phyloP scores from a whole-genome alignment of 2,888 invertebrate species.

The Phasia obesa region DNA sequence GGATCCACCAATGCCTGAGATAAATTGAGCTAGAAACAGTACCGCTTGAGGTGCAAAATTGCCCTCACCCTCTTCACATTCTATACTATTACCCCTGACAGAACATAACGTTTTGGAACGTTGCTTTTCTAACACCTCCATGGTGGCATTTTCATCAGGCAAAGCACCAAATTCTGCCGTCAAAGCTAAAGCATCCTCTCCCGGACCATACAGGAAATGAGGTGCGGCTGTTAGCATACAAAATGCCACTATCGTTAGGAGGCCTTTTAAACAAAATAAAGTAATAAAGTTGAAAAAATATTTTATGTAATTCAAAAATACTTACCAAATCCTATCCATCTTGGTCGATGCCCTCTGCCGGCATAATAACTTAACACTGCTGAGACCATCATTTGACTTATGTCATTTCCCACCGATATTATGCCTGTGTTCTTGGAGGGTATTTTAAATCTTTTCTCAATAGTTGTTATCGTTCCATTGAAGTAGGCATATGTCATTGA shows the following conservation, averaged over 20 bases:
- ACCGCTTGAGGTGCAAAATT: constrained; percentile 86
- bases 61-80: constrained; percentile 84
- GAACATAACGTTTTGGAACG: constrained; percentile 85
- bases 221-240: constrained; percentile 87
- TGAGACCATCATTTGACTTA: constrained; percentile 87
- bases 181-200: constrained; percentile 86
- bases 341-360: constrained; percentile 87
- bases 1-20: constrained; percentile 88
- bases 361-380: constrained; percentile 87
- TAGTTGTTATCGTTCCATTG: constrained; percentile 88
- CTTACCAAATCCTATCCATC: constrained; percentile 87
- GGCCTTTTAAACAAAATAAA: constrained; percentile 76
- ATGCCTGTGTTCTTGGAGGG: constrained; percentile 88
- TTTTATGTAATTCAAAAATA: neutral
- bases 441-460: constrained; percentile 89
- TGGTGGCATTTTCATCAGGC: constrained; percentile 82
- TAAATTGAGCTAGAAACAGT: constrained; percentile 87
- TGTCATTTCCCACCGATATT: constrained; percentile 89
- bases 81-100: constrained; percentile 78
- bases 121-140: constrained; percentile 83
- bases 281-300: neutral
- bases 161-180: constrained; percentile 85
- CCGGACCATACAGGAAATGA: constrained; percentile 87
- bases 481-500: constrained; percentile 88
- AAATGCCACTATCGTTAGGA: constrained; percentile 85